These are phyloP conservation scores for Dolichomitus sp. DNA, from an alignment of 2,888 invertebrate species.

Conservation along the genomic window DNA sequence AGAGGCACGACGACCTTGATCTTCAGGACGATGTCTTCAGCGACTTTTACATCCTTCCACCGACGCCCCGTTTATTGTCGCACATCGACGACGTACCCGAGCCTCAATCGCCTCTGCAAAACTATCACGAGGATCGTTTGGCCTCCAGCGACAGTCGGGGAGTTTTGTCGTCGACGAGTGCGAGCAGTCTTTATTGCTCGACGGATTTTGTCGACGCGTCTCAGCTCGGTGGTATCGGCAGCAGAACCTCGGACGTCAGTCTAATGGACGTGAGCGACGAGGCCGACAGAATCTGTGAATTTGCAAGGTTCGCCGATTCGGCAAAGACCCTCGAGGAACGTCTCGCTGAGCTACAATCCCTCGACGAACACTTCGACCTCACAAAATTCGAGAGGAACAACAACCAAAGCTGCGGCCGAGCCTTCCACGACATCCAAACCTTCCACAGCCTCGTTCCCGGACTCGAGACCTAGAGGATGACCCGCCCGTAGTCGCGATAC, in stretches of 20 bases:
- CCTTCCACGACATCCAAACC: conserved; percentile 83
- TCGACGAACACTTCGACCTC: conserved; percentile 82
- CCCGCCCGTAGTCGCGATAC: conserved; percentile 15
- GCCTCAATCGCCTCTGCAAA: conserved; percentile 61
- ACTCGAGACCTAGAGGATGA: conserved; percentile 80
- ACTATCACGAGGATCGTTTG: conserved; percentile 75
- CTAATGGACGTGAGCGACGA: conserved; percentile 80
- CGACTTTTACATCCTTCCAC: conserved; percentile 90
- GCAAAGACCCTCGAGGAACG: conserved; percentile 80
- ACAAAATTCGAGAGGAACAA: conserved; percentile 82
- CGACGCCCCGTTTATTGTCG: conserved; percentile 90
- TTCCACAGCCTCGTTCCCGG: conserved; percentile 84
- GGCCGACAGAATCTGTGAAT: conserved; percentile 81
- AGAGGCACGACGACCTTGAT: conserved; percentile 88
- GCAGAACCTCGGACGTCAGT: conserved; percentile 66
- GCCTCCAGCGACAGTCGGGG: conserved; percentile 57
- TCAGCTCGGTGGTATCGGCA: conserved; percentile 53
- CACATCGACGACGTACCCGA: conserved; percentile 88
- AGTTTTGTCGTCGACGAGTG: conserved; percentile 50
- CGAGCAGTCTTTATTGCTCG: conserved; percentile 61
- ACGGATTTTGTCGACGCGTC: conserved; percentile 64
- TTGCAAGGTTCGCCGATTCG: conserved; percentile 80
- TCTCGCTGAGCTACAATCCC: conserved; percentile 79
- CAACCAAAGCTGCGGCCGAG: conserved; percentile 83
- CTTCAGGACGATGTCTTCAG: conserved; percentile 91